Evolutionary conservation across 2,797 vertebrate species (phyloP), one percentile per base, ranked within the genome.

Genomic region (Schizothorax lantsangensis): DNA sequence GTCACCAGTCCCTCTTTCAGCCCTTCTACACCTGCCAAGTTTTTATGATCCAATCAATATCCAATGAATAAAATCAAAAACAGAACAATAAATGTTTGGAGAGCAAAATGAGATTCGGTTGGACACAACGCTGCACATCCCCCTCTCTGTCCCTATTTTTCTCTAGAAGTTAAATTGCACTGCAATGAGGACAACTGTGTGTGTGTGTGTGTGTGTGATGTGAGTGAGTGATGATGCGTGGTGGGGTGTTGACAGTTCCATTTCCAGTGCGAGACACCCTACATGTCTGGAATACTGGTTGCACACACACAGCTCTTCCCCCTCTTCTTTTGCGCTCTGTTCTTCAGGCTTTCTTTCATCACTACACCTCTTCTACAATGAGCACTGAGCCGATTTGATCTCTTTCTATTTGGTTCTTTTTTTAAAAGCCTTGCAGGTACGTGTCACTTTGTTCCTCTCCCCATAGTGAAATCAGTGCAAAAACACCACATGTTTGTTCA

Each of bases 251-350:
- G 86, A 84, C 82, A 87, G 81, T 84, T 87, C 82, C 82, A 87
- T 87, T 87, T 80, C 57, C 64, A 80, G 77, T 73, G 75, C 30
- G 68, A 84, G 86, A 84, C 66, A 43, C 75, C 52, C 81, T 52
- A 15, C 38, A 54, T 84, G 66, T 83, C 80, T 57, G 73, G 80
- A 69, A 83, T 86, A 62, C 93, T 81, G 85, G 59, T 64, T 84
- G 88, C 88, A 89, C 92, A 88, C 88, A 90, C 81, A 74, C 36
- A 45, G 30, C 64, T 68, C 66, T 38, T 68, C 66, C 64, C 69
- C 59, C 75, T 23, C 8, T 75, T 64, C 38, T 84, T 84, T 40
- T 9, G 30, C 10, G 0, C 59, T 68, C 40, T 81, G 17, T 30
- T 23, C 79, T 33, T 81, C 59, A 52, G 14, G 12, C 9, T 78